These are phyloP conservation scores for Sitta europaea DNA, from an alignment of 2,113 vertebrate species.

Conservation along the genomic window DNA sequence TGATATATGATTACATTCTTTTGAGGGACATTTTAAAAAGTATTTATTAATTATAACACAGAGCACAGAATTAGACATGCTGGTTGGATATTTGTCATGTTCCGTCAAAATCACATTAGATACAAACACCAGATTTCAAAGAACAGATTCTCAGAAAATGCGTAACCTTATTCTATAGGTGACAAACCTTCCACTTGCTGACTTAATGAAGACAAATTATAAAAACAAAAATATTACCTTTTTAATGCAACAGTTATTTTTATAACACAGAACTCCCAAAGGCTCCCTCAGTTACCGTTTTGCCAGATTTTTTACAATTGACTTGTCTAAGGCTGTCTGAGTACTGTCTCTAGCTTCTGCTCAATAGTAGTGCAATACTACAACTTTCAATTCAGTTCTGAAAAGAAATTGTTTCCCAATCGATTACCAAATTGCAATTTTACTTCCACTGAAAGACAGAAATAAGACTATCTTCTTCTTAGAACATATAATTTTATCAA, in stretches of 20 bases:
- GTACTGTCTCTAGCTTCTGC: background rate
- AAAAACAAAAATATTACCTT: background rate
- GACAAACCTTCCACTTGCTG: background rate
- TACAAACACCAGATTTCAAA: background rate
- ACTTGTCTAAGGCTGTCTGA: background rate
- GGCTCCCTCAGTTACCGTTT: background rate
- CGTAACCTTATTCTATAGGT: background rate
- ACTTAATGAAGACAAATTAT: background rate
- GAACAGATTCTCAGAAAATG: background rate
- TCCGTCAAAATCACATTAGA: background rate
- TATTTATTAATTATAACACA: background rate
- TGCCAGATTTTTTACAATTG: background rate
- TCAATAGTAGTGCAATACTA: background rate
- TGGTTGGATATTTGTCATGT: background rate
- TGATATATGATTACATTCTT: conserved; percentile 14
- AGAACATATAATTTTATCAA: background rate
- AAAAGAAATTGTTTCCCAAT: background rate
- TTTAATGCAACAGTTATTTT: background rate
- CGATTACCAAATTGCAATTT: too few species aligned
- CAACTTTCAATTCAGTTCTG: background rate
- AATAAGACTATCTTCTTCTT: background rate
- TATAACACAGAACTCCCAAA: background rate
- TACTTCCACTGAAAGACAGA: background rate
- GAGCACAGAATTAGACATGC: background rate
- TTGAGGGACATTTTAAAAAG: background rate